Conservation (phyloP, 2,797 vertebrate species). For the Microctenopoma steveboyesi region DNA sequence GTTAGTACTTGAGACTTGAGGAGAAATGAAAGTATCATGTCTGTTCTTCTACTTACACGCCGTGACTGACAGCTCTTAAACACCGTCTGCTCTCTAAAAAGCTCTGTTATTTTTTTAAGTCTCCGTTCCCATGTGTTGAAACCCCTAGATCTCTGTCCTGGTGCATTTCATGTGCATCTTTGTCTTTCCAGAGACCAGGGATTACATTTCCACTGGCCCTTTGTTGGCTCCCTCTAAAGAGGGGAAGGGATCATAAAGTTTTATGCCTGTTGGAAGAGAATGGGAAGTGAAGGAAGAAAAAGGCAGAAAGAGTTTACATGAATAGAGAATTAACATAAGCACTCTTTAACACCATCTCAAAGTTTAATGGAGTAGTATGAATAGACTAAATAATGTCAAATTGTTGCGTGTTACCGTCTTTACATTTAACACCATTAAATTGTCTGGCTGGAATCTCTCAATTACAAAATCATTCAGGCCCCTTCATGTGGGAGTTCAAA, state of each 20-base stretch:
- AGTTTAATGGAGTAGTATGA: constrained; percentile 12
- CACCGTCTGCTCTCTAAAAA: constrained; percentile 39
- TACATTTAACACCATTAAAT: no score
- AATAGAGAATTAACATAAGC: constrained; percentile 27
- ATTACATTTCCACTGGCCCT: constrained; percentile 52
- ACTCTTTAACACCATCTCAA: constrained; percentile 16
- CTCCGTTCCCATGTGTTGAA: constrained; percentile 43
- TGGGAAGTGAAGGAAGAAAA: constrained; percentile 30
- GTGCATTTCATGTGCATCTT: constrained; percentile 14
- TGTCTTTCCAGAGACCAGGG: constrained; percentile 29
- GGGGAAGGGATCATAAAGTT: constrained; percentile 56
- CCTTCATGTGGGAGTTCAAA: no score
- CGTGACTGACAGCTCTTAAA: constrained; percentile 53
- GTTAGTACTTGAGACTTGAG: constrained; percentile 13
- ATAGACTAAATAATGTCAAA: no score
- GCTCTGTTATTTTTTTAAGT: constrained; percentile 7
- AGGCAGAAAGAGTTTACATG: constrained; percentile 17
- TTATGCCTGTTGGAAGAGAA: constrained; percentile 48
- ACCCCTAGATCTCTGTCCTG: constrained; percentile 25
- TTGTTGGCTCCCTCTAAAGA: constrained; percentile 33
- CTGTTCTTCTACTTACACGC: constrained; percentile 54
- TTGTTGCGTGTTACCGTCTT: no score
- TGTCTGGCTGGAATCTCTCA: no score
- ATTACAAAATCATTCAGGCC: no score
- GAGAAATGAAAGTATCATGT: constrained; percentile 24